Evolutionary conservation across 2,888 invertebrate genomes (phyloP).

Genomic region (Oegoconia quadripuncta): DNA sequence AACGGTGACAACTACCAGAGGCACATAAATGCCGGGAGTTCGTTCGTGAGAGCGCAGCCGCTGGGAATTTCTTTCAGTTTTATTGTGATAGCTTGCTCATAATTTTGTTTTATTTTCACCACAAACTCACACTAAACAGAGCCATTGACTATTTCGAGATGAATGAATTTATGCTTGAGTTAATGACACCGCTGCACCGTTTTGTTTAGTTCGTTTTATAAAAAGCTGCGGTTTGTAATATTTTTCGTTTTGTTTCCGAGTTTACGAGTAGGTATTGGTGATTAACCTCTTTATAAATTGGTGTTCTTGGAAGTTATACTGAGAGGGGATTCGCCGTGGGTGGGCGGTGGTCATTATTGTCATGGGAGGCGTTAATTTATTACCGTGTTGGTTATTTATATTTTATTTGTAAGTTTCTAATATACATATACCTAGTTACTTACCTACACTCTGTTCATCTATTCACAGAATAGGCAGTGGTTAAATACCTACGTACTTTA

Average conservation of each 20-base stretch:
- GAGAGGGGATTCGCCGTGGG: conserved; percentile 56
- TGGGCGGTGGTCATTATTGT: conserved; percentile 57
- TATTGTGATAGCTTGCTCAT: neutral
- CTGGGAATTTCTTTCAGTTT: conserved; percentile 14
- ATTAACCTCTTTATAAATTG: conserved; percentile 33
- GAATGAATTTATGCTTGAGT: no score
- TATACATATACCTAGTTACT: neutral
- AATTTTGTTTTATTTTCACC: neutral
- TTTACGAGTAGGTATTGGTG: neutral
- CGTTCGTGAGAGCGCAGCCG: conserved; percentile 32
- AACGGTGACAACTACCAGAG: conserved; percentile 73
- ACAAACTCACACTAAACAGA: neutral
- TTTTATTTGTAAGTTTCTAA: conserved; percentile 29
- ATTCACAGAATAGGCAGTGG: no score
- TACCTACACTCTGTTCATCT: no score
- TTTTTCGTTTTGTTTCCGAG: neutral
- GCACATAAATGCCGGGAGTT: conserved; percentile 49
- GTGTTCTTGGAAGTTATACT: conserved; percentile 51
- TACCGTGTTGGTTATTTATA: conserved; percentile 38
- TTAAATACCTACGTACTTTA: no score
- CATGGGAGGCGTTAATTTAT: conserved; percentile 73
- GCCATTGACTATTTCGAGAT: neutral
- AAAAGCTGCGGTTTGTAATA: no score
- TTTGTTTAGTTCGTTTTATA: no score
- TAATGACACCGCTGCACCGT: no score